Evolutionary conservation across 2,888 invertebrate genomes (phyloP), one percentile per base, ranked within the genome.

Genomic region (Conchocele bisecta): DNA sequence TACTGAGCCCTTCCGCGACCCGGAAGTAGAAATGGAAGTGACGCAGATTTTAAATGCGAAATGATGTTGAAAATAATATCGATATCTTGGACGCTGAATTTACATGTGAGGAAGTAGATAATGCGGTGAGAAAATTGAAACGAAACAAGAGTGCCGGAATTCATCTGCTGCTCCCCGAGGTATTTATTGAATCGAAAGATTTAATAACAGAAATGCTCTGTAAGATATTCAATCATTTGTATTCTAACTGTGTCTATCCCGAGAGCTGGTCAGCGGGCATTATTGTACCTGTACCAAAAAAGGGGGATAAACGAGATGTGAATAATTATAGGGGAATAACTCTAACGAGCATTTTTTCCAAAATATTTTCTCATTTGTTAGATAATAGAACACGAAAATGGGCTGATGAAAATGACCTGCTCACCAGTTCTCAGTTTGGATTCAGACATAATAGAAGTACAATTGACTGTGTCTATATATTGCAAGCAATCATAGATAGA

Each of bases 281-380:
- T 13, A 37, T 56, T 2, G 53, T 53, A 9, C 56, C 56, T 20
- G 41, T 56, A n/a, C 56, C 56, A 4, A 37, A 56, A 26, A 56
- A 56, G 15, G 51, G 51, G 3, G 31, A 31, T 15, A 9, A 33
- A n/a, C 35, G 33, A 9, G 51, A 51, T n/a, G 51, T 51, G 2
- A 58, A 46, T 46, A 58, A 58, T 46, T 58, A 58, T 20, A 58
- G 58, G 24, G 46, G 46, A 2, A 58, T 58, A 58, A 58, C 58
- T 1, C 22, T 46, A 22, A 46, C 46, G 5, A 58, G 46, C 31
- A 48, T 44, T 31, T 58, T 58, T 20, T 46, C 48, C n/a, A 59
- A 59, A 50, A 37, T 59, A 24, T 59, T 46, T 37, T 48, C 50
- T 2, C 22, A 48, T 24, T 17, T 59, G 15, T 22, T 48, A 11